Evolutionary conservation across 2,888 invertebrate genomes (phyloP), one percentile per base, ranked within the genome.

Genomic region (Empis livida): DNA sequence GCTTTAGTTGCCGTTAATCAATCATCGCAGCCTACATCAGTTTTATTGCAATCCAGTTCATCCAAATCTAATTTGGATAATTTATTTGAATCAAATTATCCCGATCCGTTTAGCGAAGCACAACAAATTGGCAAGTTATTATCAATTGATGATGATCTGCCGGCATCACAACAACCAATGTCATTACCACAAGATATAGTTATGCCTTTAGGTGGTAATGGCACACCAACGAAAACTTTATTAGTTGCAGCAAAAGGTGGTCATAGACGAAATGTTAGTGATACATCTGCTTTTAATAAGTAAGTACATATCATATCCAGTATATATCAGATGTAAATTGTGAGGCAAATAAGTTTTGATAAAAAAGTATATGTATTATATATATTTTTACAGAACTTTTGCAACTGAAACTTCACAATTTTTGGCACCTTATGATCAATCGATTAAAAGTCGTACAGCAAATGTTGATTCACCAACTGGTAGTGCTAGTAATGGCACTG

Each of bases 221-320:
- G 55, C 35, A 61, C 64, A 37, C 65, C 66, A 38, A 63, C 65
- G 10, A 65, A 63, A 50, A 57, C 58, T 31, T 59, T 67, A 56
- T 54, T 69, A 15, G 60, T 61, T 31, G 61, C 67, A 39, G 65
- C 66, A 10, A 66, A 66, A 53, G 56, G 51, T 40, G 77, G 79
- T 9, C 88, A 89, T 63, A 72, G 88, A 46, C 74, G 89, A 48
- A 87, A 88, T 64, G 84, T 85, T 67, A 87, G 87, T 61, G 89
- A 89, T 61, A 88, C 88, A 2, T 83, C 84, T 46, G 84, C 85
- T 55, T 85, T 85, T 60, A 83, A 82, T 63, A 84, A 84, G 84
- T 84, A 71, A 71, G 75, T 63, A 51, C 44, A n/a, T n/a, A n/a
- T n/a, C n/a, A n/a, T n/a, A n/a, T n/a, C n/a, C n/a, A n/a, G n/a